These are phyloP conservation scores for Iphiclides podalirius DNA, from an alignment of 2,888 invertebrate species.

Conservation along the genomic window DNA sequence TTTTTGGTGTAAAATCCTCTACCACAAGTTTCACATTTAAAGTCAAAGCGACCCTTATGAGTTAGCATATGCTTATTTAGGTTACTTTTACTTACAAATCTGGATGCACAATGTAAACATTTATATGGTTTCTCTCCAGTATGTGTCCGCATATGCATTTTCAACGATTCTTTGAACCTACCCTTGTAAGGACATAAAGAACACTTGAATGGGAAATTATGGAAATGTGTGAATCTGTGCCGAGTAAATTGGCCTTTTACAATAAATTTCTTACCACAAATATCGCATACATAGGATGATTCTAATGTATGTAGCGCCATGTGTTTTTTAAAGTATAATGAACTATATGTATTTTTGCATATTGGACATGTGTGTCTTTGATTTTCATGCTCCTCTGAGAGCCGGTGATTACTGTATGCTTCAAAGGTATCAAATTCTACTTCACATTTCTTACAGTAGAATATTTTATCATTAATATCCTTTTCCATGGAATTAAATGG, in stretches of 20 bases:
- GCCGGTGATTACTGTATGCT: conserved; percentile 53
- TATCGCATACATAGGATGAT: conserved; percentile 56
- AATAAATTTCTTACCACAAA: conserved; percentile 63
- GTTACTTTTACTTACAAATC: conserved; percentile 66
- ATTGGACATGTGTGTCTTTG: conserved; percentile 48
- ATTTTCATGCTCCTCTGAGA: conserved; percentile 58
- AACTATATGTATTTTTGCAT: conserved; percentile 55
- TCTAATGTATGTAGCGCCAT: conserved; percentile 47
- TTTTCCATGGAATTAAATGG: conserved; percentile 20
- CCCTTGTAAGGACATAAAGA: conserved; percentile 63
- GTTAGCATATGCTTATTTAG: conserved; percentile 59
- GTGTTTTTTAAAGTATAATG: conserved; percentile 56
- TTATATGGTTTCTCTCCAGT: conserved; percentile 69
- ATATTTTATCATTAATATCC: conserved; percentile 31
- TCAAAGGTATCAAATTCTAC: conserved; percentile 47
- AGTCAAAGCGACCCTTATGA: conserved; percentile 53
- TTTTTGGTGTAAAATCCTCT: conserved; percentile 59
- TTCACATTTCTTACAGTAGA: conserved; percentile 52
- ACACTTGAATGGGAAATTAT: conserved; percentile 60
- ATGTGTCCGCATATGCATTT: conserved; percentile 68
- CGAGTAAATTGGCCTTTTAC: conserved; percentile 51
- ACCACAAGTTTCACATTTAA: conserved; percentile 59
- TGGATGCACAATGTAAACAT: conserved; percentile 57
- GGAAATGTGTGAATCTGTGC: conserved; percentile 62
- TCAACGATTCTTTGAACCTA: conserved; percentile 58